Evolutionary conservation across 1,140 invertebrate genomes (phyloP).

Genomic region (Onthophagus taurus): DNA sequence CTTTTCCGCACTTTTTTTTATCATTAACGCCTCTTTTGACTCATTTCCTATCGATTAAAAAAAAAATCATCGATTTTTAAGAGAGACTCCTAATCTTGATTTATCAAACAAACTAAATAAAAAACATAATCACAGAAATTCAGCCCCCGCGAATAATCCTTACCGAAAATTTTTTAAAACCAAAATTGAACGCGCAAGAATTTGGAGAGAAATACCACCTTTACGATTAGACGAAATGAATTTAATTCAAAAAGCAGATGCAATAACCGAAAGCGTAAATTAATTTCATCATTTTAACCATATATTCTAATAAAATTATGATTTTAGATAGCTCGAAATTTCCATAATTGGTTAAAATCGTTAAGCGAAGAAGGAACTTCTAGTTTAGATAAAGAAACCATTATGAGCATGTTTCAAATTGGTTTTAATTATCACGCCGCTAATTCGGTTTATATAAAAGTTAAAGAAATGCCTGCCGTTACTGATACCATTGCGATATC

Average conservation of each 20-base stretch:
- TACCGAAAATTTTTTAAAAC: constrained; percentile 29
- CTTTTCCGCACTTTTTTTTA: too few species aligned
- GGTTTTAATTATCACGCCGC: constrained; percentile 47
- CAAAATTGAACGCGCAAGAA: constrained; percentile 20
- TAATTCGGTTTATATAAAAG: constrained; percentile 38
- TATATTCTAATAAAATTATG: background rate
- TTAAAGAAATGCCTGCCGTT: constrained; percentile 41
- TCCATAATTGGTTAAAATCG: constrained; percentile 48
- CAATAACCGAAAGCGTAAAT: constrained; percentile 40
- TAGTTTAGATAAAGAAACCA: constrained; percentile 35
- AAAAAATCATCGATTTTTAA: too few species aligned
- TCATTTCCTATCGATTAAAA: too few species aligned
- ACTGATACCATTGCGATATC: constrained; percentile 38
- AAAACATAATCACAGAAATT: background rate
- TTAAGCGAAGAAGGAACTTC: constrained; percentile 39
- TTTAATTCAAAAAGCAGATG: constrained; percentile 42
- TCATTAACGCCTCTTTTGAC: too few species aligned
- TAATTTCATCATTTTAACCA: background rate
- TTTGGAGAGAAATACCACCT: constrained; percentile 27
- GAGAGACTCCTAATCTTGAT: too few species aligned
- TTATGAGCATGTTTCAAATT: constrained; percentile 47
- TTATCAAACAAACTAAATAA: too few species aligned
- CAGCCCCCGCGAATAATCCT: constrained; percentile 17
- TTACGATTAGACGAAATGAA: constrained; percentile 25
- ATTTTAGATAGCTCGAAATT: constrained; percentile 44